These are phyloP conservation scores for Rapana venosa DNA, from an alignment of 2,888 invertebrate species.

Conservation along the genomic window DNA sequence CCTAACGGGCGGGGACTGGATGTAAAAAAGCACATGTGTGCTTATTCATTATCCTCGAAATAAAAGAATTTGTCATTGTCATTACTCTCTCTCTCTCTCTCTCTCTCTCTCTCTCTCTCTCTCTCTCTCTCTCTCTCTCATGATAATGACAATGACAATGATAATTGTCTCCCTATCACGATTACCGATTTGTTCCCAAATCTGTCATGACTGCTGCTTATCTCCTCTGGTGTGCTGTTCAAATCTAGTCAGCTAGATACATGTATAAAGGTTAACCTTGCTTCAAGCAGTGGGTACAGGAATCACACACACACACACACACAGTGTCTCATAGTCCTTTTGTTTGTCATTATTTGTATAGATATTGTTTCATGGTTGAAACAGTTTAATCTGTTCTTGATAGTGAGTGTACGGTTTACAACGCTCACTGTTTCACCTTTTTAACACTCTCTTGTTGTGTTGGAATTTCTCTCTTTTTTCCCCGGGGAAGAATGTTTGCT, in stretches of 20 bases:
- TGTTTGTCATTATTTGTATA: no score
- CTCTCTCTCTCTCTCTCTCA: constrained; percentile 36
- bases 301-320: no score
- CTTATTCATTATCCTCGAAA: neutral
- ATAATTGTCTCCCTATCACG: no score
- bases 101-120: constrained; percentile 40
- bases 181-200: no score
- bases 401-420: neutral
- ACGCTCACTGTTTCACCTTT: neutral
- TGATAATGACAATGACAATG: no score
- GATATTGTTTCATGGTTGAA: no score
- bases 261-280: neutral
- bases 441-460: neutral
- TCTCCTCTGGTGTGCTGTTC: neutral
- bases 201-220: no score
- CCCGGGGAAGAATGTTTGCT: neutral
- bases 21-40: neutral
- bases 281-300: no score
- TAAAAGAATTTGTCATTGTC: neutral
- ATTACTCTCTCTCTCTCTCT: constrained; percentile 20
- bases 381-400: no score
- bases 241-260: neutral
- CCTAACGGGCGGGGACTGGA: neutral
- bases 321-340: no score
- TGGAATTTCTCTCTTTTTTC: neutral